Evolutionary conservation across 2,113 vertebrate species (phyloP).

Genomic region (Alectura lathami): DNA sequence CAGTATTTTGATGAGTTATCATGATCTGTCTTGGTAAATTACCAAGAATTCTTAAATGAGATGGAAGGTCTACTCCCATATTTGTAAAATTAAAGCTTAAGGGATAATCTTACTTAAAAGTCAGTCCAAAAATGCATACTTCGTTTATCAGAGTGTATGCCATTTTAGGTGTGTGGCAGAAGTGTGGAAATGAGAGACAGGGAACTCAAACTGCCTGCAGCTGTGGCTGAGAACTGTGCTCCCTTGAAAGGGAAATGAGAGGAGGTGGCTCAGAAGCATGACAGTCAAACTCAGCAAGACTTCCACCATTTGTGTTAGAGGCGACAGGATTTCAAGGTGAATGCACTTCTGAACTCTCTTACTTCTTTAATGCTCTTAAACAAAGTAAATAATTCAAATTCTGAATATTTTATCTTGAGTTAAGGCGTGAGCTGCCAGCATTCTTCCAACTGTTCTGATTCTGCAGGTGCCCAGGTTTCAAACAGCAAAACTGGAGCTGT

Average conservation of each 20-base stretch:
- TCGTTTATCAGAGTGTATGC: background rate
- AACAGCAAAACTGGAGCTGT: background rate
- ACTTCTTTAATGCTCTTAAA: background rate
- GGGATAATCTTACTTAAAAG: background rate
- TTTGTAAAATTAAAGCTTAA: background rate
- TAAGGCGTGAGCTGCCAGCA: background rate
- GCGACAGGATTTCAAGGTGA: background rate
- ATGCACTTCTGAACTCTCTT: background rate
- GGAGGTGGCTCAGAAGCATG: accelerated
- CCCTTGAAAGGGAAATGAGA: background rate
- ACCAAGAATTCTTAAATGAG: background rate
- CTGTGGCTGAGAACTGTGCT: background rate
- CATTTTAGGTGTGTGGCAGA: background rate
- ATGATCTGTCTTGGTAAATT: background rate
- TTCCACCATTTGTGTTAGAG: background rate
- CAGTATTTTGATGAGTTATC: background rate
- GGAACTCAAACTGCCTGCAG: background rate
- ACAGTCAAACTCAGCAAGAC: background rate
- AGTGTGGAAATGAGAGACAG: background rate
- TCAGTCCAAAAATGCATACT: background rate
- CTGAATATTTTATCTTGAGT: background rate
- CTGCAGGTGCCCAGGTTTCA: background rate
- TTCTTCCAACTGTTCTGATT: background rate
- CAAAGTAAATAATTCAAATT: background rate
- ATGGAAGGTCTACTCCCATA: background rate